Conservation (phyloP, 2,113 vertebrate species). For the Leucosticte australis region DNA sequence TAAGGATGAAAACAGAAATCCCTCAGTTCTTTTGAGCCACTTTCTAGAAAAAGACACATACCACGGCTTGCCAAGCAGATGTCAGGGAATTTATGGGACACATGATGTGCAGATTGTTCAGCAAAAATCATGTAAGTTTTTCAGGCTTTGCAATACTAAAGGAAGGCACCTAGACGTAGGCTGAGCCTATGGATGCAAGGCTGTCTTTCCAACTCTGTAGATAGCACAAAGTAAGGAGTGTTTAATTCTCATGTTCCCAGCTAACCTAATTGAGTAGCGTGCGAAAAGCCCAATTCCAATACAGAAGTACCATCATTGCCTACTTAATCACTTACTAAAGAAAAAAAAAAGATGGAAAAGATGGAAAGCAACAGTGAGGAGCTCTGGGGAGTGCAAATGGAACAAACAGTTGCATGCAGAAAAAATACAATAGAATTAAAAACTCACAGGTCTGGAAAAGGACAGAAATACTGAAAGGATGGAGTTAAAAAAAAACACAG, state of each 20-base stretch:
- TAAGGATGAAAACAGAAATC: conserved; percentile 56
- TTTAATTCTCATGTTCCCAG: not conserved
- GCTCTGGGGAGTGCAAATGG: not conserved
- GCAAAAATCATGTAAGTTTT: not conserved
- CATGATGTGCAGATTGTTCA: conserved; percentile 40
- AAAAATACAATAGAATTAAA: not conserved
- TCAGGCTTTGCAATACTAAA: not conserved
- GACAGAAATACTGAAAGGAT: not conserved
- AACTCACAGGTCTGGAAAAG: not conserved
- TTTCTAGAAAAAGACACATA: conserved; percentile 42
- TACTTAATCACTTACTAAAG: not conserved
- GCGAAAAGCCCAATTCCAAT: not conserved
- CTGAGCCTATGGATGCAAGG: not conserved
- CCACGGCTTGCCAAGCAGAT: conserved; percentile 15
- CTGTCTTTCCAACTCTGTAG: not conserved
- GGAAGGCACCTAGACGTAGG: not conserved
- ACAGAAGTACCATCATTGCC: not conserved
- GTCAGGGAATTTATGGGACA: conserved; percentile 42
- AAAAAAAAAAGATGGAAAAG: not conserved
- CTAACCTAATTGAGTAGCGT: not conserved
- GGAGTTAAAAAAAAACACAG: not conserved
- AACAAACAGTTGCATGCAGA: not conserved
- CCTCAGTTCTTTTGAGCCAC: not conserved
- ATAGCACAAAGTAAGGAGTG: not conserved
- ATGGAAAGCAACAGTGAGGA: not conserved